Conservation (phyloP, 2,797 vertebrate genomes). For the Florisuga fusca region DNA sequence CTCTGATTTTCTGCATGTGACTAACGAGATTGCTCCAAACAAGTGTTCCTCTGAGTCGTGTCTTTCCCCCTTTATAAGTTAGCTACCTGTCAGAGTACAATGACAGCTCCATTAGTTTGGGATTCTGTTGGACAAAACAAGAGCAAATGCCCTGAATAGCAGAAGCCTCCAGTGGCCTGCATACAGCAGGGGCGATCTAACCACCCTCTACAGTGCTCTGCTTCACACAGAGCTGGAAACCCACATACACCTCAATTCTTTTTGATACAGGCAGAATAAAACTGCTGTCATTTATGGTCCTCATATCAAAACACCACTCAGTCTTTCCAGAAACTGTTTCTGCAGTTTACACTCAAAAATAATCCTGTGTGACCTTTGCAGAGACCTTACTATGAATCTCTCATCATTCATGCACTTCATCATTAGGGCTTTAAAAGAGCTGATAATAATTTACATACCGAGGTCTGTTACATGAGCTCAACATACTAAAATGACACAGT, state of each 20-base stretch:
- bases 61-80: not conserved
- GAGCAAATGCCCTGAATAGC: not conserved
- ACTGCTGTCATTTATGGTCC: not conserved
- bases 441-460: not conserved
- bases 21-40: not conserved
- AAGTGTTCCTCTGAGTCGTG: not conserved
- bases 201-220: not conserved
- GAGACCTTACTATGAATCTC: not conserved
- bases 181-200: not conserved
- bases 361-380: not conserved
- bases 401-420: not conserved
- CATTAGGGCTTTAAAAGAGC: not conserved
- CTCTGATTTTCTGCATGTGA: constrained; percentile 1
- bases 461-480: not conserved
- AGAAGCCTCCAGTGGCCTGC: not conserved
- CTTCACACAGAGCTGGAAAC: not conserved
- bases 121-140: not conserved
- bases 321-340: not conserved
- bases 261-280: not conserved
- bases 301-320: not conserved
- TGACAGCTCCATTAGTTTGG: not conserved
- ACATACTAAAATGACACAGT: not conserved
- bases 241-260: not conserved
- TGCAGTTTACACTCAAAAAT: not conserved
- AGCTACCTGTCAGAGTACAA: not conserved